Evolutionary conservation across 2,113 vertebrate species (phyloP).

Genomic region (Chaenogobius annularis): DNA sequence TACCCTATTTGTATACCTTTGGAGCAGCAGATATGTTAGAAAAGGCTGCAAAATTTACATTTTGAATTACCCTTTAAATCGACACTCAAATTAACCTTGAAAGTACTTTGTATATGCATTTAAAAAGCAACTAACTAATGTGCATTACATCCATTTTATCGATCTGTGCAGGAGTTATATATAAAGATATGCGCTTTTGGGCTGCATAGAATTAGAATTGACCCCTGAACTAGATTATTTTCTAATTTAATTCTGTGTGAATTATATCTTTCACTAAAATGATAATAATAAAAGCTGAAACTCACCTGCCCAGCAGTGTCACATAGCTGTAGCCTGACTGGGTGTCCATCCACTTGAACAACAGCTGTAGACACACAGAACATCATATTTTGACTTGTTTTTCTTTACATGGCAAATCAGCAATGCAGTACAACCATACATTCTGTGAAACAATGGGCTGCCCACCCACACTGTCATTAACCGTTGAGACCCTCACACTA

Average conservation of each 20-base stretch:
- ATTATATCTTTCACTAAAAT: not conserved
- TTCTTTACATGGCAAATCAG: not conserved
- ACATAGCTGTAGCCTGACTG: constrained; percentile 82
- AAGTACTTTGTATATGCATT: not conserved
- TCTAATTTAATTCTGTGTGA: not conserved
- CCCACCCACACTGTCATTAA: constrained; percentile 61
- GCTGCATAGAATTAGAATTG: not conserved
- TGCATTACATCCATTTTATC: not conserved
- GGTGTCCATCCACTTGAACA: constrained; percentile 82
- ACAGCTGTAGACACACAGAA: constrained; percentile 70
- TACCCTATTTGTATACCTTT: not conserved
- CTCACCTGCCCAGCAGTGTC: constrained; percentile 87
- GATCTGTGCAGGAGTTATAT: not conserved
- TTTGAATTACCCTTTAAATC: not conserved
- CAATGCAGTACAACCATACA: constrained; percentile 36
- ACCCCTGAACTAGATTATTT: not conserved
- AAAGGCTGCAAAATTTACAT: too few species aligned
- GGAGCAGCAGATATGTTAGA: not conserved
- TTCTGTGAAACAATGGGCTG: constrained; percentile 37
- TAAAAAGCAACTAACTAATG: not conserved
- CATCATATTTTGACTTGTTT: not conserved
- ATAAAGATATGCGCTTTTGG: not conserved
- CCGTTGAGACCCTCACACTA: constrained; percentile 42
- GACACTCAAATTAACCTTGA: not conserved
- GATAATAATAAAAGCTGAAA: not conserved